Percentiles rank a stretch among this genome's conserved stretches.
Conservation (phyloP, 2,797 vertebrate species). For the Tachyglossus aculeatus region DNA sequence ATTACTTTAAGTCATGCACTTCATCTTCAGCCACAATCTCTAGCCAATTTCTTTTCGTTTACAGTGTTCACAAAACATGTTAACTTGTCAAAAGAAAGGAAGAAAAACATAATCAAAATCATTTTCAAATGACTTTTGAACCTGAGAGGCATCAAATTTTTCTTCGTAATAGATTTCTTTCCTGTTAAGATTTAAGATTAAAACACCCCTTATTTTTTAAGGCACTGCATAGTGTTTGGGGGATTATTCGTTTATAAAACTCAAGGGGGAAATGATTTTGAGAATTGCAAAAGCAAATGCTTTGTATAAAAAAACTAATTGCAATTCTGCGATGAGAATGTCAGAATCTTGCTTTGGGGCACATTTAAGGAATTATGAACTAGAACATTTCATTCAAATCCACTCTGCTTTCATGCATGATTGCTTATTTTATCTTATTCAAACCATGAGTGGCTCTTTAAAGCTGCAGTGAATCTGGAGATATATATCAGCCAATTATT, state of each 20-base stretch:
- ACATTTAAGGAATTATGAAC: neutral
- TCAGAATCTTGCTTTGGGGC: neutral
- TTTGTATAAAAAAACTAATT: neutral
- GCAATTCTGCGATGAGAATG: neutral
- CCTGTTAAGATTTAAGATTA: too few relatives aligned
- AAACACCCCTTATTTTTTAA: neutral
- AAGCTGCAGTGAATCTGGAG: too few relatives aligned
- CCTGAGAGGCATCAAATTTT: neutral
- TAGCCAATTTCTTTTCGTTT: neutral
- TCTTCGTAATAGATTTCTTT: too few relatives aligned
- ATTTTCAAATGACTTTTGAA: neutral
- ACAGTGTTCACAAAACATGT: neutral
- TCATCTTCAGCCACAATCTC: neutral
- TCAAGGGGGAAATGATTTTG: too few relatives aligned
- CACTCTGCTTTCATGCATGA: neutral
- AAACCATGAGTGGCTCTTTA: rapidly evolving
- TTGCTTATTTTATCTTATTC: rapidly evolving
- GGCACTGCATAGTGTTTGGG: neutral
- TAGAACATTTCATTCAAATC: neutral
- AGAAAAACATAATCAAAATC: neutral
- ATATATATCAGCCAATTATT: too few relatives aligned
- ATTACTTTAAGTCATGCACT: neutral
- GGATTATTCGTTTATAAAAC: too few relatives aligned
- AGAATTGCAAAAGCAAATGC: neutral
- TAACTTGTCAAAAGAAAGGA: neutral